Conservation (phyloP, 2,797 vertebrate genomes). For the Myotis planiceps region DNA sequence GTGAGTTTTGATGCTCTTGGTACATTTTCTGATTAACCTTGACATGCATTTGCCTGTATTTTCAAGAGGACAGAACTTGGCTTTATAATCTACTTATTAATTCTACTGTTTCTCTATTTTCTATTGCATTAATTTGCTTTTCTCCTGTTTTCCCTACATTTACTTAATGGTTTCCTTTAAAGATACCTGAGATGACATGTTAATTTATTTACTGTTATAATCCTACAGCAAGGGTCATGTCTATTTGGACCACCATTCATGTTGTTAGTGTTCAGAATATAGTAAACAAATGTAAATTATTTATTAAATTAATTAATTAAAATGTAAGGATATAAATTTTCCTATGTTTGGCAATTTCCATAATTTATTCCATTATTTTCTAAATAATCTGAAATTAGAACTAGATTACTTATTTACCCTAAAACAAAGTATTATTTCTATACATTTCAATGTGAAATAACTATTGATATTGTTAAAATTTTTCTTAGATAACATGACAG, state of each 20-base stretch:
- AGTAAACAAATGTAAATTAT: not conserved
- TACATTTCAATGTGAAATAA: slow-evolving; percentile 18
- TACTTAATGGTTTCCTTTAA: not conserved
- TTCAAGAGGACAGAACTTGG: not conserved
- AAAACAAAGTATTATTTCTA: slow-evolving; percentile 21
- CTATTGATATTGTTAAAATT: not conserved
- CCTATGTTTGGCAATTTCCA: not conserved
- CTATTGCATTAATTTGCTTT: not conserved
- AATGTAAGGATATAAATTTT: slow-evolving; percentile 23
- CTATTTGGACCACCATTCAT: not conserved
- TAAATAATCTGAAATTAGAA: slow-evolving; percentile 25
- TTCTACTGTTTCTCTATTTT: not conserved
- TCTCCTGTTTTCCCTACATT: not conserved
- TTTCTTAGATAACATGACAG: not conserved
- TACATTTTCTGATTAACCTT: not conserved
- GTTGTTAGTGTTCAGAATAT: not conserved
- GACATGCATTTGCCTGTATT: not conserved
- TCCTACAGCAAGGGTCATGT: not conserved
- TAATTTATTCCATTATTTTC: slow-evolving; percentile 39
- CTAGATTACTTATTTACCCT: slow-evolving; percentile 27
- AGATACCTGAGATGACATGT: not conserved
- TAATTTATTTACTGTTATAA: slow-evolving; percentile 35
- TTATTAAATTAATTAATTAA: slow-evolving; percentile 43
- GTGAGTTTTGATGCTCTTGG: not conserved
- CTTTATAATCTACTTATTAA: not conserved